A percentile compares a stretch with the other conserved stretches of the same genome.
Conservation (phyloP, 2,797 vertebrate genomes). For the Galago senegalensis region DNA sequence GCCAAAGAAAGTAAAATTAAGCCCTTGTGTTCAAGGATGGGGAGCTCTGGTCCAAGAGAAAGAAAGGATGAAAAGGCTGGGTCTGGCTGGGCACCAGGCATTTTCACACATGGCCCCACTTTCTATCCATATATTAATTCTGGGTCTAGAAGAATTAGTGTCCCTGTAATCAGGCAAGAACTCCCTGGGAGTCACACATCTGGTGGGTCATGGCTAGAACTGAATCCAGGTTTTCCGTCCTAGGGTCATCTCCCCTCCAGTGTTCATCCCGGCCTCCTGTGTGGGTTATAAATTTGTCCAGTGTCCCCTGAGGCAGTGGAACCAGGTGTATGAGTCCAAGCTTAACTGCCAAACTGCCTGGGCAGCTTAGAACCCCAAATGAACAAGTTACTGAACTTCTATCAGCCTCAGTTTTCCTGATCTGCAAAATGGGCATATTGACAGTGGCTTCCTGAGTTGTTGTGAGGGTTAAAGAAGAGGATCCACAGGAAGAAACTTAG, state of each 20-base stretch:
- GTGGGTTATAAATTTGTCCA: not conserved
- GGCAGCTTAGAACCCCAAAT: not conserved
- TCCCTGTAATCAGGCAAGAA: not conserved
- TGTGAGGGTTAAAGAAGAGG: fast-evolving
- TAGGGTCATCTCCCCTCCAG: not conserved
- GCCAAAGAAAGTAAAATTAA: constrained; percentile 78
- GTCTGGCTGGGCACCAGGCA: fast-evolving
- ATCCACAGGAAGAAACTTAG: not conserved
- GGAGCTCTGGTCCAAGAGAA: not conserved
- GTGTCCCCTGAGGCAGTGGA: not conserved
- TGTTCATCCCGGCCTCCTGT: not conserved
- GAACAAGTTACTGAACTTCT: not conserved
- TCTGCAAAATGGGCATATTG: not conserved
- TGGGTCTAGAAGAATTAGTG: not conserved
- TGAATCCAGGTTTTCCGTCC: not conserved
- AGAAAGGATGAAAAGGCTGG: not conserved
- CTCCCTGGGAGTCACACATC: not conserved
- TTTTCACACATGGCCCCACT: too few species aligned
- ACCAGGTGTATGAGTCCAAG: not conserved
- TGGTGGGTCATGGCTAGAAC: fast-evolving
- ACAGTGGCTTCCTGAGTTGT: not conserved
- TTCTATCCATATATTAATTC: not conserved
- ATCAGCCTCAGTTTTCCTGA: not conserved
- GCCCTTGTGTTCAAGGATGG: not conserved
- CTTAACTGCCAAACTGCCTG: not conserved